Evolutionary conservation across 2,888 invertebrate genomes (phyloP).

Genomic region (Metalampra italica): DNA sequence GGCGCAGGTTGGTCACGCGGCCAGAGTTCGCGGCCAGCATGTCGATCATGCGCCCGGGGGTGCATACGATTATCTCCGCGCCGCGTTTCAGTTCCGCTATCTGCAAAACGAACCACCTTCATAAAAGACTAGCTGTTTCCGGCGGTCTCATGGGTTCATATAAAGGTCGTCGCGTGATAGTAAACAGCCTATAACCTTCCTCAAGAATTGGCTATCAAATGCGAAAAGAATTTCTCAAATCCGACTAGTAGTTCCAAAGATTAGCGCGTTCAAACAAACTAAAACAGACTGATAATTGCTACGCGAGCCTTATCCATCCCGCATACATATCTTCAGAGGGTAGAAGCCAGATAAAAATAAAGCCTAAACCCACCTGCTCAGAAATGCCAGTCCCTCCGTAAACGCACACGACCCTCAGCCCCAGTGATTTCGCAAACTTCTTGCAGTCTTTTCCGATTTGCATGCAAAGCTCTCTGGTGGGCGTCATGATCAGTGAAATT

Average conservation of each 20-base stretch:
- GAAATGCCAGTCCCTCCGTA: conserved; percentile 99
- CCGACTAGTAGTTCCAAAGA: too few relatives aligned
- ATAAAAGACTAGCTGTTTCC: too few relatives aligned
- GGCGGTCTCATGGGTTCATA: too few relatives aligned
- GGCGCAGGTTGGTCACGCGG: conserved; percentile 96
- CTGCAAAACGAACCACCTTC: conserved; percentile 36
- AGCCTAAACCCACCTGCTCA: conserved; percentile 80
- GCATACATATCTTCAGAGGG: too few relatives aligned
- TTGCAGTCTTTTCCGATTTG: conserved; percentile 98
- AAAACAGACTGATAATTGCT: too few relatives aligned
- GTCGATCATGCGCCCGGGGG: conserved; percentile 99
- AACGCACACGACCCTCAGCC: conserved; percentile 94
- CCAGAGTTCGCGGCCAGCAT: conserved; percentile 99
- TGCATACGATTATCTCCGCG: conserved; percentile 98
- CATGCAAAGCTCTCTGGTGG: conserved; percentile 98
- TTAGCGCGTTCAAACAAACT: too few relatives aligned
- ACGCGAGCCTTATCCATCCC: too few relatives aligned
- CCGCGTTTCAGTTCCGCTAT: conserved; percentile 98
- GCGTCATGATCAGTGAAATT: conserved; percentile 97
- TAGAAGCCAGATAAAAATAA: too few relatives aligned
- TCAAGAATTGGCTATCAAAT: too few relatives aligned
- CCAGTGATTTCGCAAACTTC: conserved; percentile 93
- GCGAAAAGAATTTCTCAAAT: too few relatives aligned
- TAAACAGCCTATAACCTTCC: too few relatives aligned
- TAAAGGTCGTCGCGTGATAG: too few relatives aligned